Evolutionary conservation across 2,113 vertebrate genomes (phyloP), one percentile per base, ranked within the genome.

Genomic region (Aegotheles bennettii): DNA sequence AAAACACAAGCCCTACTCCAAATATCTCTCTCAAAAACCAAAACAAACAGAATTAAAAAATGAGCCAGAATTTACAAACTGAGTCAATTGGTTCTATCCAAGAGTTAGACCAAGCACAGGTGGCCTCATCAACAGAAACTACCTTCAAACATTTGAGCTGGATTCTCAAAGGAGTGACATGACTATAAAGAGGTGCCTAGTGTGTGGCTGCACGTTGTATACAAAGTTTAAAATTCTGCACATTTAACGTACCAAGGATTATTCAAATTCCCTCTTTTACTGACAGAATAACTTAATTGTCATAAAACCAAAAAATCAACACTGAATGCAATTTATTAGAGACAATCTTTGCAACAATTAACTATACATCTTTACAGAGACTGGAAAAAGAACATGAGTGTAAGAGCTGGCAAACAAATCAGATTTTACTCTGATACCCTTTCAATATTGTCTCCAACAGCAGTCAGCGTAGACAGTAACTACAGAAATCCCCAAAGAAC

Each of bases 171-270:
- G 8, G 16, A 43, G 13, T 26, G 13, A 61, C 10, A 13, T 25
- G 10, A 48, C 1, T 16, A 77, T 1, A 28, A n/a, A 60, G 45
- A 56, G 0, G 0, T 29, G 18, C 11, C 2, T 15, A 54, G 12
- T 8, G 11, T 13, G 31, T 13, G 11, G 14, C 45, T 31, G 28
- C 23, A 21, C 12, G 10, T 38, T 31, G 17, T 1, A 28, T 19
- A 50, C 40, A 33, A 59, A 74, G 33, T 69, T 64, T 31, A 54
- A 76, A 88, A 81, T 54, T 16, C 16, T 45, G 6, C 7, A 63
- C 4, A 7, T 54, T 84, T 92, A 81, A 69, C 10, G n/a, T 40
- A 63, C 6, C 33, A 45, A 38, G 12, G 26, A 17, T 53, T 33
- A 40, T 8, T 53, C 25, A 84, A 50, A 54, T 48, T 75, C 45